These are phyloP conservation scores for Periophthalmus modestus DNA, from an alignment of 2,113 vertebrate species.

Conservation along the genomic window DNA sequence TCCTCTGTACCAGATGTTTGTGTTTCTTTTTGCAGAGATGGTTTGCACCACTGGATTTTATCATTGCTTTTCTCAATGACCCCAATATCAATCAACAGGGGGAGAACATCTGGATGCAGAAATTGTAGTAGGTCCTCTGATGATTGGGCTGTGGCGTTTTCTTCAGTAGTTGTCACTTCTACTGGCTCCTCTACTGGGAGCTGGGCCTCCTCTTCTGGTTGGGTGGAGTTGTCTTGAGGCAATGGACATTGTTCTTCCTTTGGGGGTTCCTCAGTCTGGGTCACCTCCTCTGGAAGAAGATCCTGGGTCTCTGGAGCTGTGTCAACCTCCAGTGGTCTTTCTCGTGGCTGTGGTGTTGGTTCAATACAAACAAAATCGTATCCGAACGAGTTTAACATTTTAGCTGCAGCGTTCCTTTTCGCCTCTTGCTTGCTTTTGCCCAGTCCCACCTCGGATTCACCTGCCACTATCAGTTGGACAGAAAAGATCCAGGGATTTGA, in stretches of 20 bases:
- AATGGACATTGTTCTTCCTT: neutral
- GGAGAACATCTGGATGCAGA: neutral
- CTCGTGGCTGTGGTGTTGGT: neutral
- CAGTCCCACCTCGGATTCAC: neutral
- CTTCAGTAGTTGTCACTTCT: too few relatives aligned
- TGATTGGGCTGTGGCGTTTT: too few relatives aligned
- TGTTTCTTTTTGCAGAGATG: too few relatives aligned
- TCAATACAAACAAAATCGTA: neutral
- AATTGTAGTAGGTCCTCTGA: neutral
- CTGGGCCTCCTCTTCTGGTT: neutral
- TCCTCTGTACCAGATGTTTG: too few relatives aligned
- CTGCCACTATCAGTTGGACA: neutral
- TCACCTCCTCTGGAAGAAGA: too few relatives aligned
- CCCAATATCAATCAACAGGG: too few relatives aligned
- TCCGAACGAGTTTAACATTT: neutral
- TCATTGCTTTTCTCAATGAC: too few relatives aligned
- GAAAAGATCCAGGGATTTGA: neutral
- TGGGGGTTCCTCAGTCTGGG: too few relatives aligned
- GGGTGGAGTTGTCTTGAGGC: neutral
- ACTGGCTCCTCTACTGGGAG: neutral
- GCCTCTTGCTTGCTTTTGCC: neutral
- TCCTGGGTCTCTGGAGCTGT: too few relatives aligned
- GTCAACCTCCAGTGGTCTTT: too few relatives aligned
- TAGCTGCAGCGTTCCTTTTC: neutral
- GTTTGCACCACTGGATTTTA: too few relatives aligned